Percentiles rank a stretch among this genome's conserved stretches.
phyloP scores from a whole-genome alignment of 2,797 vertebrate species.

The Sternarchorhynchus goeldii region DNA sequence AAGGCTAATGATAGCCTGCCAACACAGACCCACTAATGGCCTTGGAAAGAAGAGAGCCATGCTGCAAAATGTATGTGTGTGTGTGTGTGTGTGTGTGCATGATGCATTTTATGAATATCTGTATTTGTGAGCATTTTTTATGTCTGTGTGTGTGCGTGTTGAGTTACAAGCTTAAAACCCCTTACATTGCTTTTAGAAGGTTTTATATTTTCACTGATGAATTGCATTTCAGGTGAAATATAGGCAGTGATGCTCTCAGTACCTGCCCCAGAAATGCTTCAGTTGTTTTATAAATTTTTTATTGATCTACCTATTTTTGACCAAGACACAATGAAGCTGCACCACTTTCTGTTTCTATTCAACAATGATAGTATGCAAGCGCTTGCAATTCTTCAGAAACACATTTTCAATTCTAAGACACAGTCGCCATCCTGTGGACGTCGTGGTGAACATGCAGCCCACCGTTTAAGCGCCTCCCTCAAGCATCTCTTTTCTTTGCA shows the following conservation, averaged over 20 bases:
- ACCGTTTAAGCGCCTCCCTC: not conserved
- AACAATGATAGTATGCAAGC: not conserved
- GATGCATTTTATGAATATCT: too few species aligned
- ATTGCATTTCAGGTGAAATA: not conserved
- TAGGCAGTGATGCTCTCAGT: not conserved
- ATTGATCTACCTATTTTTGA: not conserved
- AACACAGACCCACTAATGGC: constrained; percentile 70
- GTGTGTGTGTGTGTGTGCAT: constrained; percentile 39
- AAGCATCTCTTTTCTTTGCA: not conserved
- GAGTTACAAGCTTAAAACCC: not conserved
- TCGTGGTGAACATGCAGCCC: not conserved
- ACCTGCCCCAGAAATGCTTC: not conserved
- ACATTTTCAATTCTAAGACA: constrained; percentile 3
- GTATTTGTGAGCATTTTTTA: constrained; percentile 15
- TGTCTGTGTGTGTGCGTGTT: constrained; percentile 13
- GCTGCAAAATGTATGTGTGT: constrained; percentile 58
- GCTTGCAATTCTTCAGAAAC: too few species aligned
- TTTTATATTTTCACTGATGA: not conserved
- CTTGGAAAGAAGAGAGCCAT: constrained; percentile 70
- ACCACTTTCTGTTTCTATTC: not conserved
- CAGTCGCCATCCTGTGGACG: constrained; percentile 30
- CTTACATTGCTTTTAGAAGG: not conserved
- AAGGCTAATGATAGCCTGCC: constrained; percentile 78
- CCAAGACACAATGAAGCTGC: not conserved
- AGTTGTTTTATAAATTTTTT: not conserved